phyloP scores from a whole-genome alignment of 2,113 vertebrate genomes.

The Illadopsis cleaveri region DNA sequence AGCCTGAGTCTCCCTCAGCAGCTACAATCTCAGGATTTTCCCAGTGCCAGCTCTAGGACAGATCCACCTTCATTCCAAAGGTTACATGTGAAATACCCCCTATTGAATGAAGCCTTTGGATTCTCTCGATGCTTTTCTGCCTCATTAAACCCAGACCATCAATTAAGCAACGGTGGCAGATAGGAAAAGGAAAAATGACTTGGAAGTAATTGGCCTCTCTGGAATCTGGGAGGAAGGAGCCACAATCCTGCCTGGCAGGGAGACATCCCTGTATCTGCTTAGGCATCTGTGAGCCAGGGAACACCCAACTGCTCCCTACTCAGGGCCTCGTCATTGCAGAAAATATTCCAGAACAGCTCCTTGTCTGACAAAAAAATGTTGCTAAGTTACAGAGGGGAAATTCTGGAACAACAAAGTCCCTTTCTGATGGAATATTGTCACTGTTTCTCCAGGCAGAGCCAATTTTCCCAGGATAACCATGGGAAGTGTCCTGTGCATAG shows the following conservation, averaged over 20 bases:
- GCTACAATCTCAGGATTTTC: background rate
- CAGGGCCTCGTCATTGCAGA: background rate
- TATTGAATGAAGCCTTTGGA: background rate
- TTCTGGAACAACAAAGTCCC: background rate
- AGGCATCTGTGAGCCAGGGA: background rate
- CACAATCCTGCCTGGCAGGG: background rate
- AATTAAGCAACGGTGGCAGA: background rate
- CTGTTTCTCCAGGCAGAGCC: background rate
- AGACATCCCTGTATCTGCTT: background rate
- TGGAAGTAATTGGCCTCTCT: slow-evolving; percentile 3
- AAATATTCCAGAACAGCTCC: background rate
- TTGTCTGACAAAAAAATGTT: background rate
- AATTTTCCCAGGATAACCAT: background rate
- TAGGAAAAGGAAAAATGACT: background rate
- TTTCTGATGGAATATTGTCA: background rate
- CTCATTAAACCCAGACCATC: slow-evolving; percentile 3
- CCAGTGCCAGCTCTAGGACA: background rate
- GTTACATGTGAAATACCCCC: background rate
- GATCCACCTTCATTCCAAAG: background rate
- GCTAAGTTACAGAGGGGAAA: slow-evolving; percentile 9
- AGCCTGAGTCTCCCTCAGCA: background rate
- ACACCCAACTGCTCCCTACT: background rate
- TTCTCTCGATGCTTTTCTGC: background rate
- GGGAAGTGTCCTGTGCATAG: background rate
- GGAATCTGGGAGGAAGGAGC: background rate